Base-by-base conservation (phyloP, 1,140 invertebrate genomes). In the Periplaneta americana region DNA sequence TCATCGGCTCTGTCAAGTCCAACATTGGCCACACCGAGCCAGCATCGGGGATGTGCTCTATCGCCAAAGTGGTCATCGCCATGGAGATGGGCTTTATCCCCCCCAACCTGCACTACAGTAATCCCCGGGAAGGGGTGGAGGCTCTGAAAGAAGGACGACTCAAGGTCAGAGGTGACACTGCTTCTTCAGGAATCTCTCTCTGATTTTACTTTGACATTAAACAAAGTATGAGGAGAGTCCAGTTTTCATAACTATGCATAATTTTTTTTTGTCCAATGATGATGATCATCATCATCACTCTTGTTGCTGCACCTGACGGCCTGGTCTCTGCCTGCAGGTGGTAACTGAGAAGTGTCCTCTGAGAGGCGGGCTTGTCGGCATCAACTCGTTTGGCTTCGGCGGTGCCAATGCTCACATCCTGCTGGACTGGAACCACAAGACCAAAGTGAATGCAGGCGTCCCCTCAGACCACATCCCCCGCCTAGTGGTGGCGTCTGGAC, bases 11-110 rank as follows among this genome's bases (percentile, higher is more conserved):
- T 2, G 90, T 95, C 5, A 96, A 96, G 86, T 92, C 93, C 18
- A 96, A 95, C 86, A 91, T 95, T 87, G 95, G 95, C 0, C 94
- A 96, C 85, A 89, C 93, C 28, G 94, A 95, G 87, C 91, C 94
- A 34, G 91, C 92, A 3, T 93, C 94, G 85, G 89, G 90, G 66
- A 83, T 94, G 0, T 90, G 90, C 82, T 88, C 90, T 5, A 85
- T 94, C 76, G 89, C 90, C 18, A 94, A 94, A 87, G 90, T 88
- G 2, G 82, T 93, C 48, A 86, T 93, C 77, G 87, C 91, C 22
- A 92, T 93, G 89, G 91, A 94, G 85, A 87, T 88, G 48, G 88
- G 89, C 79, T 84, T 87, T 1, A 91, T 95, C 82, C 92, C 93
- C 35, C 89, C 91, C 15, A 95, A 94, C 87, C 87, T 95, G 28